Evolutionary conservation across 2,888 invertebrate species (phyloP), one percentile per base, ranked within the genome.

Genomic region (Tiphia femorata): DNA sequence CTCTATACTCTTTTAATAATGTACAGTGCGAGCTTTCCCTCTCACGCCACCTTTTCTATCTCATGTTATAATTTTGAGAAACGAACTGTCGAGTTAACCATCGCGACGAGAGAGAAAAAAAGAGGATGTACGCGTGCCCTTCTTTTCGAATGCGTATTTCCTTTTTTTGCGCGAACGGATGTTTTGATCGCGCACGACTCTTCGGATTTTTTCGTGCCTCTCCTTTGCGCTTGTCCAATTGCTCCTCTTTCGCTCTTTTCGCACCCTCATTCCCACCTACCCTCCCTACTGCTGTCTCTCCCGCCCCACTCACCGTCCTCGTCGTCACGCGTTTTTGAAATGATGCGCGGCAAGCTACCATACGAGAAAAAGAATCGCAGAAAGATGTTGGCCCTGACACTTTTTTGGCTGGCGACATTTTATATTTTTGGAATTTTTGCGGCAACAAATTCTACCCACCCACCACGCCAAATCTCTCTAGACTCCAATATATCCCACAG

Each of bases 341-440:
- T 55, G 54, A 53, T 53, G 52, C 55, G 47, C 59, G 55, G 47
- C 33, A 52, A 12, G 16, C 3, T 16, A 41, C 41, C 21, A 21
- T 8, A 42, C 57, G 61, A 44, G 43, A 21, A 33, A 37, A 58
- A 64, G 17, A 33, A 46, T 27, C 54, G 60, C 49, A 58, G 29
- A 52, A 57, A 40, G 49, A 71, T 64, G 71, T 73, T 73, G 68
- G 74, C 75, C 75, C 56, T 20, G n/a, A n/a, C 46, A 66, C 50
- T 63, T 70, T 81, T 81, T 82, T 82, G 82, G 81, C 82, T 83
- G 83, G 83, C 79, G 75, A 77, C 63, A 80, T 83, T 83, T 83
- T 83, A 83, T 83, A 83, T 83, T 83, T 83, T 83, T 83, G 83
- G 83, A 80, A 77, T 81, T 80, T 81, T 81, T 78, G 76, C 71